A percentile compares a stretch with the other conserved stretches of the same genome.
phyloP scores from a whole-genome alignment of 2,113 vertebrate species.

The Apus apus region DNA sequence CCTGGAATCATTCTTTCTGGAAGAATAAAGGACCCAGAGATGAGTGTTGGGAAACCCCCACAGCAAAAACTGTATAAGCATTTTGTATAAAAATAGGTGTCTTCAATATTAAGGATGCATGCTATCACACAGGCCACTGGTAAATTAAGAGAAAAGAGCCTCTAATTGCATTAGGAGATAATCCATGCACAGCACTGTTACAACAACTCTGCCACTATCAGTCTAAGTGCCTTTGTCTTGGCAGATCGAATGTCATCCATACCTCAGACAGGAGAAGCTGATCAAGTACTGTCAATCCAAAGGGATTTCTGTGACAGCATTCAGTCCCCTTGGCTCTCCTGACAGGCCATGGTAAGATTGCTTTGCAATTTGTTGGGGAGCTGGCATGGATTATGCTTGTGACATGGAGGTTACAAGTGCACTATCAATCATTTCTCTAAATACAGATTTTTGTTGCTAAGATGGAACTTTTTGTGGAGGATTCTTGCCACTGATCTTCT shows the following conservation, averaged over 20 bases:
- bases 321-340: constrained; percentile 88
- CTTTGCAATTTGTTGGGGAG: neutral
- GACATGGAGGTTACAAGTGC: neutral
- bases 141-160: neutral
- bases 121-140: neutral
- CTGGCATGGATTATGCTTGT: neutral
- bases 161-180: neutral
- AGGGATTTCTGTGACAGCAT: constrained; percentile 86
- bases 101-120: neutral
- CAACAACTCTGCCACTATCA: neutral
- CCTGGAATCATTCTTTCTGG: neutral
- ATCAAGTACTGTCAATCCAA: constrained; percentile 85
- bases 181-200: neutral
- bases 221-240: neutral
- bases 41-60: neutral
- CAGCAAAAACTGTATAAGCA: neutral
- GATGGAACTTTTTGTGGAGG: neutral
- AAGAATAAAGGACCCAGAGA: neutral
- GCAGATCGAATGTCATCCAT: constrained; percentile 89
- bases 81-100: neutral
- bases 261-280: constrained; percentile 87
- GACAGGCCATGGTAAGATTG: constrained; percentile 85
- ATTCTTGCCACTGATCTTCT: neutral
- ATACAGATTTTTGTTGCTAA: neutral
- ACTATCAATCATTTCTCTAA: neutral